Evolutionary conservation across 2,797 vertebrate species (phyloP), one percentile per base, ranked within the genome.

Genomic region (Sebastes cheni): DNA sequence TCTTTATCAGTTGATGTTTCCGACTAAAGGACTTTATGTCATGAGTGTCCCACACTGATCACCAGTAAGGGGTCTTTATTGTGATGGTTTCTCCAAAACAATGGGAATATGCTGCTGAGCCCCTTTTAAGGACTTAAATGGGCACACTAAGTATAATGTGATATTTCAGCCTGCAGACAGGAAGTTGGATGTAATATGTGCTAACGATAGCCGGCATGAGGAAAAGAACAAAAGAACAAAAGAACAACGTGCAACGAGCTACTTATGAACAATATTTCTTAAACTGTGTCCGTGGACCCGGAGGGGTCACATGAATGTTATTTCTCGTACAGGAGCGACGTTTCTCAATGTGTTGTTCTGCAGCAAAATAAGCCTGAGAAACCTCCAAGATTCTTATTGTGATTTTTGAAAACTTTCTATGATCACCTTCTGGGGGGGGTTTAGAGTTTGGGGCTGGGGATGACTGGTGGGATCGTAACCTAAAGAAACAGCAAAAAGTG

Each of bases 261-360:
- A 23, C 52, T 78, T 12, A 42, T 67, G 16, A 86, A 79, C 29
- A 54, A 4, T 22, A 10, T 64, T 59, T 77, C 42, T 70, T n/a
- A 23, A 80, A 75, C 62, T 77, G 46, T 65, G 42, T 80, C 16
- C 60, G 4, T 34, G 30, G 67, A 74, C 54, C 56, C 73, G 50
- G 14, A 62, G 5, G 34, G 77, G 80, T 79, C 72, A 65, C 12
- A 39, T 81, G 83, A 86, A 83, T 86, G 80, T 82, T 79, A 55
- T 74, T 60, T 81, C 29, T 79, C n/a, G 2, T 20, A 50, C 4
- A 54, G 32, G 39, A 78, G 59, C 6, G 30, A 80, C 55, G 56
- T 77, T 74, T 81, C 29, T 83, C 20, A 61, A 36, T 25, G 30
- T 80, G 61, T 67, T 36, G 61, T 67, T 36, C 58, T 71, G 55